phyloP scores from a whole-genome alignment of 2,888 invertebrate genomes.

The Melanargia galathea region DNA sequence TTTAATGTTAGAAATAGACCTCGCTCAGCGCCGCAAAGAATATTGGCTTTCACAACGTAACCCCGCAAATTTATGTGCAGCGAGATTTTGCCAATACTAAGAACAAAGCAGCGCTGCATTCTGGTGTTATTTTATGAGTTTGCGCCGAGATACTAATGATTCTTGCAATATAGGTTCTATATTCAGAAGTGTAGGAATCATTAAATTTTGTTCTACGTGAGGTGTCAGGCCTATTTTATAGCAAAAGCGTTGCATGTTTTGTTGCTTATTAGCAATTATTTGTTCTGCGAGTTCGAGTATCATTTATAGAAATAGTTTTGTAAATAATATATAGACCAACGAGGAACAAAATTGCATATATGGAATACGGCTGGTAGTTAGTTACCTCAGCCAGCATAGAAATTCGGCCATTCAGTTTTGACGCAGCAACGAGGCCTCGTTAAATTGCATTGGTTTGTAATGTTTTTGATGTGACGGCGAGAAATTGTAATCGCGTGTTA shows the following conservation, averaged over 20 bases:
- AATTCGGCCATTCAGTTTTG: too few species aligned
- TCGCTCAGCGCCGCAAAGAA: constrained; percentile 77
- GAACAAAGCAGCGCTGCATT: constrained; percentile 53
- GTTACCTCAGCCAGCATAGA: too few species aligned
- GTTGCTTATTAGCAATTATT: constrained; percentile 33
- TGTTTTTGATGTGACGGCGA: too few species aligned
- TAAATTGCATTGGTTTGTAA: too few species aligned
- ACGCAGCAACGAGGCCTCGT: too few species aligned
- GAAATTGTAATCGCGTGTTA: too few species aligned
- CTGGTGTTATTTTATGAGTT: constrained; percentile 41
- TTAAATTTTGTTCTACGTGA: constrained; percentile 6
- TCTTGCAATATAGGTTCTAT: constrained; percentile 32
- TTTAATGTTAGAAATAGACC: constrained; percentile 80
- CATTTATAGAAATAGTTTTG: neutral
- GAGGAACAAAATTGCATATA: too few species aligned
- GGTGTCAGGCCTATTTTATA: constrained; percentile 27
- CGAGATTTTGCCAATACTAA: constrained; percentile 72
- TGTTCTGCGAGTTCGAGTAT: constrained; percentile 18
- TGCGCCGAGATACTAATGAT: constrained; percentile 27
- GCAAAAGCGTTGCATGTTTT: constrained; percentile 29
- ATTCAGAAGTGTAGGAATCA: constrained; percentile 26
- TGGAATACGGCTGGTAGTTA: too few species aligned
- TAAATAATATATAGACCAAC: neutral
- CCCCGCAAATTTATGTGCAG: constrained; percentile 76
- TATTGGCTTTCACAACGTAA: constrained; percentile 82